phyloP scores from a whole-genome alignment of 1,140 invertebrate species.

The Euwallacea similis region DNA sequence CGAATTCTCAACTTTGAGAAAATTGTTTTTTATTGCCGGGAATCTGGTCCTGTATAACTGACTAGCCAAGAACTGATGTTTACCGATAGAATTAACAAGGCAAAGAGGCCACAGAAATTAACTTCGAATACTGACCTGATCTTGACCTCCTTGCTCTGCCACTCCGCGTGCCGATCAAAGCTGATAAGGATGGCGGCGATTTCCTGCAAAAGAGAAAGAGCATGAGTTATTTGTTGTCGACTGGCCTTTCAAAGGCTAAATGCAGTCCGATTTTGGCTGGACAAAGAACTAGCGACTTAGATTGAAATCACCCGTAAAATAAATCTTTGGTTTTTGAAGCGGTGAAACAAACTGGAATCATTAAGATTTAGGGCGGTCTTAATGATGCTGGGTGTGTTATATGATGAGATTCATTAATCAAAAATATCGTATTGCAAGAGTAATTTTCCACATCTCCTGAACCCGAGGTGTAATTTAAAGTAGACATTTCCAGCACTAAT shows the following conservation, averaged over 20 bases:
- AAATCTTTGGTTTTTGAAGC: no score
- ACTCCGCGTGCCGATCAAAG: slow-evolving; percentile 93
- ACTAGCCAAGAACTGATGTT: no score
- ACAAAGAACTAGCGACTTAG: slow-evolving; percentile 25
- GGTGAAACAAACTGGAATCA: neutral
- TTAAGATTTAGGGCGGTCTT: slow-evolving; percentile 5
- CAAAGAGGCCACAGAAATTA: slow-evolving; percentile 9
- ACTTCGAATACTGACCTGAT: slow-evolving; percentile 72
- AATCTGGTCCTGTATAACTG: no score
- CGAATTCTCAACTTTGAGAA: no score
- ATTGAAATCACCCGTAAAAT: slow-evolving; percentile 6
- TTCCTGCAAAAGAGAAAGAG: slow-evolving; percentile 73
- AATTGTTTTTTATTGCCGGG: no score
- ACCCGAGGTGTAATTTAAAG: slow-evolving; percentile 11
- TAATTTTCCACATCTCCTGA: slow-evolving; percentile 2
- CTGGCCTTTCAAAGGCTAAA: slow-evolving; percentile 19
- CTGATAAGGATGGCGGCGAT: slow-evolving; percentile 96
- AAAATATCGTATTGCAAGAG: neutral
- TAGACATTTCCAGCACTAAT: slow-evolving; percentile 16
- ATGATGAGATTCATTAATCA: neutral
- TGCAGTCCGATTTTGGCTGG: slow-evolving; percentile 23
- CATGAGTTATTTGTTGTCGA: slow-evolving; percentile 27
- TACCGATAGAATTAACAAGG: neutral
- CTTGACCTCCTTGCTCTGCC: slow-evolving; percentile 96
- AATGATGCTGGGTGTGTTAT: neutral